Percentiles rank a stretch among this genome's conserved stretches.
Conservation (phyloP, 2,797 vertebrate genomes). For the Premnoplex brunnescens region DNA sequence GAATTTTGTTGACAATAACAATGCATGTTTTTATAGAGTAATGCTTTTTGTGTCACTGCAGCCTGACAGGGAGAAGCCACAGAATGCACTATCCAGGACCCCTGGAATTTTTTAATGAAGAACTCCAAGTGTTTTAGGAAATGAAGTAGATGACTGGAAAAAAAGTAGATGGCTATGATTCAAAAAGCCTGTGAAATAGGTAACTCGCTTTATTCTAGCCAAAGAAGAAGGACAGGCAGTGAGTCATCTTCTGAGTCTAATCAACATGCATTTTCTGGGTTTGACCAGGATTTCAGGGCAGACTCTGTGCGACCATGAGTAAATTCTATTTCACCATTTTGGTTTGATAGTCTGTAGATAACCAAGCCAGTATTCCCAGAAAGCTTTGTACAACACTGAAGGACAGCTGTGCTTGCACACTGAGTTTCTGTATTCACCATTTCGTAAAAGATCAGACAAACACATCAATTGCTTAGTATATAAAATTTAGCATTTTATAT, state of each 20-base stretch:
- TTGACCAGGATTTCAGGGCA: not conserved
- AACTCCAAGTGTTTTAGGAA: not conserved
- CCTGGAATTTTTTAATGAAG: not conserved
- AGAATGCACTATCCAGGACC: not conserved
- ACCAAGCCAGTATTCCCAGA: not conserved
- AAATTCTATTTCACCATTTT: not conserved
- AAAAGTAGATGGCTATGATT: not conserved
- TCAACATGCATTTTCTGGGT: not conserved
- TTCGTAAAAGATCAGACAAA: not conserved
- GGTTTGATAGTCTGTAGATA: not conserved
- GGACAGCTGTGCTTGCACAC: not conserved
- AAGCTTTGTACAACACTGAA: not conserved
- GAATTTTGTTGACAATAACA: not conserved
- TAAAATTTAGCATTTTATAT: not conserved
- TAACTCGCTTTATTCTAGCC: not conserved
- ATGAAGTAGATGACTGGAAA: not conserved
- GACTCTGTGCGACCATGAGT: not conserved
- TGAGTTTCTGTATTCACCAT: not conserved
- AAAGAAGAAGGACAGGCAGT: not conserved
- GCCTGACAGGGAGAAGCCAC: not conserved
- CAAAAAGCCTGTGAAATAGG: not conserved
- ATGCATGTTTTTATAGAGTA: not conserved
- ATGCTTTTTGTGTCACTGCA: not conserved
- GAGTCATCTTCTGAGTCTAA: not conserved
- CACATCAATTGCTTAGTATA: not conserved